Conservation (phyloP, 2,888 invertebrate genomes). For the Polyommatus icarus region DNA sequence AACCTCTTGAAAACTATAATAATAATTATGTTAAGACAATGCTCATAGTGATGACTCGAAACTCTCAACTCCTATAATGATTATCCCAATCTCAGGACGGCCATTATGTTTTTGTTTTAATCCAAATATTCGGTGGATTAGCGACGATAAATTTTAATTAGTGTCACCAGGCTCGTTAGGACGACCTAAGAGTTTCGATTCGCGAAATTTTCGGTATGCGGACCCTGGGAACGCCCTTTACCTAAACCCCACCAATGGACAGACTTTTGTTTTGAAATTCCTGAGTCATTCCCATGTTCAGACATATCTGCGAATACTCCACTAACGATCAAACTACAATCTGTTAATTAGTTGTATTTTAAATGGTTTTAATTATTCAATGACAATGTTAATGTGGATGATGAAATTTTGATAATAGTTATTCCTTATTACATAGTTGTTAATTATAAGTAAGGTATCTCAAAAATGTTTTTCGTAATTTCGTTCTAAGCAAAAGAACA, state of each 20-base stretch:
- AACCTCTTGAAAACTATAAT: no score
- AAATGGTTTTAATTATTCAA: background rate
- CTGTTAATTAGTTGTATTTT: background rate
- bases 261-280: slow-evolving; percentile 34
- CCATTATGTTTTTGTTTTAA: slow-evolving; percentile 27
- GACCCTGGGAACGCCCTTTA: slow-evolving; percentile 45
- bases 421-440: no score
- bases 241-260: slow-evolving; percentile 35
- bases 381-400: no score
- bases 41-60: background rate
- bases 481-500: no score
- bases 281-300: slow-evolving; percentile 18
- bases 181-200: slow-evolving; percentile 53
- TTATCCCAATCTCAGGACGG: background rate
- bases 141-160: slow-evolving; percentile 55
- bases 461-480: no score
- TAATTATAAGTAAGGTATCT: no score
- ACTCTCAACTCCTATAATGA: background rate
- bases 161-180: slow-evolving; percentile 51
- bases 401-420: no score
- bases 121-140: slow-evolving; percentile 32
- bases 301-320: background rate
- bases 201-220: slow-evolving; percentile 52
- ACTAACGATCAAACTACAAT: slow-evolving; percentile 1
- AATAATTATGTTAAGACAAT: no score